Evolutionary conservation across 2,888 invertebrate genomes (phyloP), one percentile per base, ranked within the genome.

Genomic region (Entomobrya multifasciata): DNA sequence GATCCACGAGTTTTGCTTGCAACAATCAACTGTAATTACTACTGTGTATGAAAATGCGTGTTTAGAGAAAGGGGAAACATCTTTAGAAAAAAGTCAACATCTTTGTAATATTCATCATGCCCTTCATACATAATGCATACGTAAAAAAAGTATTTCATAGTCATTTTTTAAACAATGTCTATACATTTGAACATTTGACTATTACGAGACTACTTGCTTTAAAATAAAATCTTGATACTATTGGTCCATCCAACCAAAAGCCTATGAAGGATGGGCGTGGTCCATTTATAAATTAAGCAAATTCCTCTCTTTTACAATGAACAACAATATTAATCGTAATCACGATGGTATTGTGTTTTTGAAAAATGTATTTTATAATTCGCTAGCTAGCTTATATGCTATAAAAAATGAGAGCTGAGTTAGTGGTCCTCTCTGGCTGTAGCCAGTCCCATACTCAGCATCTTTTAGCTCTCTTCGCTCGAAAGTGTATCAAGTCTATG

Each of bases 251-350:
- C 57, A 22, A 52, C 0, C 49, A 87, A 87, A 78, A 1, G 77
- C 25, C 77, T 82, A 87, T 87, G 57, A 87, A 25, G 60, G 20
- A 74, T 57, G 87, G 87, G 87, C 82, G 87, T 87, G 82, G 87
- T 70, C 70, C 87, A 20, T 81, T 82, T 65, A 44, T 30, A 76
- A 65, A 78, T 65, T 81, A 55, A 77, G 86, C 76, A 81, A 79
- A 85, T 85, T 85, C 79, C 62, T 70, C n/a, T n/a, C 67, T 49
- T 67, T 57, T 44, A 84, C 67, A 84, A 83, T 83, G 76, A 20
- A 49, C 47, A 15, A 22, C 17, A 49, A 74, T 74, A 60, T 10
- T 70, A 72, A 72, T 30, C n/a, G 49, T 72, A 49, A 52, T 49
- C 49, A 72, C 27, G 41, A 17, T 41, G 44, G 25, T 57, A 62